Evolutionary conservation across 2,888 invertebrate genomes (phyloP).

Genomic region (Branchinecta sandiegonensis): DNA sequence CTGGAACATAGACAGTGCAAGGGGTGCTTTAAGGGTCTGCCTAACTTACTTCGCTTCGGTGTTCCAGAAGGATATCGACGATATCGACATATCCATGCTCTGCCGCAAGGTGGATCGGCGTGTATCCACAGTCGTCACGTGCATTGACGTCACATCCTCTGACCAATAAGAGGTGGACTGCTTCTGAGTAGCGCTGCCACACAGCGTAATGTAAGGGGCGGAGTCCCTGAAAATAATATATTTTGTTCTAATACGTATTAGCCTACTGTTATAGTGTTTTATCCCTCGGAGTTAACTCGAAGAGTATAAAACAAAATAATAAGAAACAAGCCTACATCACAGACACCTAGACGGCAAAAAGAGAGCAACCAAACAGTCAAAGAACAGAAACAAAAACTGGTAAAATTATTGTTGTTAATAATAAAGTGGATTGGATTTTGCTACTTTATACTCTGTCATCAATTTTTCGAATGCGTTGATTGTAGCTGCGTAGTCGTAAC

Average conservation of each 20-base stretch:
- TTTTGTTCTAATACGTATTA: background rate
- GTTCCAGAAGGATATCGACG: slow-evolving; percentile 47
- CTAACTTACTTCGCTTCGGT: slow-evolving; percentile 37
- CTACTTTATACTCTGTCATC: no score
- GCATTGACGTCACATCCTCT: slow-evolving; percentile 68
- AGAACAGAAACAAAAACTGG: no score
- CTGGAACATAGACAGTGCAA: no score
- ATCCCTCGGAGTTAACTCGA: background rate
- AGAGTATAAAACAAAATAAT: no score
- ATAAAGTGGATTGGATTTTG: no score
- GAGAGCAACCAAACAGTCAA: no score
- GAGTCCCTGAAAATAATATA: slow-evolving; percentile 50
- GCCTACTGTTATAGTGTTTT: background rate
- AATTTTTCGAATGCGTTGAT: no score
- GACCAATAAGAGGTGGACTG: slow-evolving; percentile 61
- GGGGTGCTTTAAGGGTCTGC: no score
- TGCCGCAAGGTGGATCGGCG: slow-evolving; percentile 76
- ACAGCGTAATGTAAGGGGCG: slow-evolving; percentile 83
- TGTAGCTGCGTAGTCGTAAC: no score
- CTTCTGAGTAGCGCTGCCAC: slow-evolving; percentile 61
- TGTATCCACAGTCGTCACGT: slow-evolving; percentile 76
- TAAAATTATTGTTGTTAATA: no score
- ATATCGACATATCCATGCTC: slow-evolving; percentile 55
- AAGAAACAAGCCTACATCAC: no score
- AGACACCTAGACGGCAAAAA: no score